These are phyloP conservation scores for Hydroisotoma schaefferi DNA, from an alignment of 2,888 invertebrate genomes.

Conservation along the genomic window DNA sequence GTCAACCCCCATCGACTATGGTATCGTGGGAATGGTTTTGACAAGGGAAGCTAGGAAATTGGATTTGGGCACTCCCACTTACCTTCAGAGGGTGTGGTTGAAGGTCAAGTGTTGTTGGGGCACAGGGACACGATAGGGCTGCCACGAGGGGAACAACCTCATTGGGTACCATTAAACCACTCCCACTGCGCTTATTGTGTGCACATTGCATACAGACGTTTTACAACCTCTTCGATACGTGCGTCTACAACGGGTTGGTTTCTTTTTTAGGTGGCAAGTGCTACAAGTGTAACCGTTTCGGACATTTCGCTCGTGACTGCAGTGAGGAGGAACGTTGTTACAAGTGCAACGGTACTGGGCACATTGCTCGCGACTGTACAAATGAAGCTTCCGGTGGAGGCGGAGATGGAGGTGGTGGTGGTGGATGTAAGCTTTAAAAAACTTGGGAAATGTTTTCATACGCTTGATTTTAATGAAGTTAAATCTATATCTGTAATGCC, in stretches of 20 bases:
- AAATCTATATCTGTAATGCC: too few relatives aligned
- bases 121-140: too few relatives aligned
- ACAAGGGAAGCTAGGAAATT: too few relatives aligned
- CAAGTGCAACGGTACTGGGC: slow-evolving; percentile 58
- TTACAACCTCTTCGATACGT: slow-evolving; percentile 9
- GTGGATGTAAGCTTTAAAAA: not conserved
- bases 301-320: slow-evolving; percentile 90
- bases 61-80: not conserved
- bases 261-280: slow-evolving; percentile 71
- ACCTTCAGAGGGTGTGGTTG: not conserved
- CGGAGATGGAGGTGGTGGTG: slow-evolving; percentile 57
- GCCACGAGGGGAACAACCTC: too few relatives aligned
- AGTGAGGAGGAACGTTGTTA: slow-evolving; percentile 77
- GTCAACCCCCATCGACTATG: too few relatives aligned
- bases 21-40: too few relatives aligned
- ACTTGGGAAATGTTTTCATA: not conserved
- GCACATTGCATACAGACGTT: not conserved
- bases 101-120: not conserved
- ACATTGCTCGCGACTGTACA: slow-evolving; percentile 83
- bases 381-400: slow-evolving; percentile 61
- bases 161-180: too few relatives aligned
- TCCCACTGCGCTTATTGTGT: too few relatives aligned
- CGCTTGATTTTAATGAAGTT: too few relatives aligned
- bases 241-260: slow-evolving; percentile 24
- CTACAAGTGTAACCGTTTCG: slow-evolving; percentile 91